These are phyloP conservation scores for Aproaerema taeniolella DNA, from an alignment of 2,888 invertebrate species.

Conservation along the genomic window DNA sequence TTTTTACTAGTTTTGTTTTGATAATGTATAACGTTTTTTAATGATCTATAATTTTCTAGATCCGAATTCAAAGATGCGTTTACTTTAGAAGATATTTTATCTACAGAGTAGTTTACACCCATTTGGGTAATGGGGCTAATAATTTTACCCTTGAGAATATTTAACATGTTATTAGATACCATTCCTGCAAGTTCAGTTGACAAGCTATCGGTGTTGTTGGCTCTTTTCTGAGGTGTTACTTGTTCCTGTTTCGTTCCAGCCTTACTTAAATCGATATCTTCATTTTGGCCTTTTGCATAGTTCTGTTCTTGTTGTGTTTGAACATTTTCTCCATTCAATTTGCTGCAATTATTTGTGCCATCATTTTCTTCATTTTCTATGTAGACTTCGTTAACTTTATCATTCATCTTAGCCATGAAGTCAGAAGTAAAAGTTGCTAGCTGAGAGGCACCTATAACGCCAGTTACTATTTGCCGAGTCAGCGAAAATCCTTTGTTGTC, in stretches of 20 bases:
- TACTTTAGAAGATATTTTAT: not conserved
- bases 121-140: slow-evolving; percentile 14
- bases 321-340: not conserved
- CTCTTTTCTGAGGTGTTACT: not conserved
- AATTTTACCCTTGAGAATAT: slow-evolving; percentile 15
- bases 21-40: slow-evolving; percentile 12
- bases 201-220: not conserved
- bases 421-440: slow-evolving; percentile 6
- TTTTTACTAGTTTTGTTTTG: not conserved
- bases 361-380: not conserved
- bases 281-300: not conserved
- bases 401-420: slow-evolving; percentile 2
- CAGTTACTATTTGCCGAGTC: not conserved
- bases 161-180: slow-evolving; percentile 14
- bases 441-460: no score
- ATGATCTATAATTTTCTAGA: not conserved
- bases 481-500: not conserved
- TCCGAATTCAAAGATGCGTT: not conserved
- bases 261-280: slow-evolving; percentile 2
- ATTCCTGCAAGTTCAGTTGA: slow-evolving; percentile 10
- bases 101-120: slow-evolving; percentile 12
- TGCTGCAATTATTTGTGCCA: not conserved
- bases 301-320: not conserved
- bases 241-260: not conserved
- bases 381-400: not conserved